Evolutionary conservation across 2,113 vertebrate species (phyloP), one percentile per base, ranked within the genome.

Genomic region (Muntiacus reevesi): DNA sequence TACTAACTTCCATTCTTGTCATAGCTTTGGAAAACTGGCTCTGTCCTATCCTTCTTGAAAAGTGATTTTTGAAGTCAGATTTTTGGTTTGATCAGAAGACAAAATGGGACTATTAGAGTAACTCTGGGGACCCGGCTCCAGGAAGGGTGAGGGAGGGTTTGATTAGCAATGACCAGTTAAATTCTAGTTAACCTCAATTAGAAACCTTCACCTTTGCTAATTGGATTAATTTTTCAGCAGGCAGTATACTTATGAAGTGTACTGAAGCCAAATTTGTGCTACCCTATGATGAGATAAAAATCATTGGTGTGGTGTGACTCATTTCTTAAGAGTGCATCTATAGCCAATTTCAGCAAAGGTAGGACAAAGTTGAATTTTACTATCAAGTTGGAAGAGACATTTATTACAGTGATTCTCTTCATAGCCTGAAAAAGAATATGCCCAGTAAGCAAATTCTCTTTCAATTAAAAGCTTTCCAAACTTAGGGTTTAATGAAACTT

Each of bases 161-260:
- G 74, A 98, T 98, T 98, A 98, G 98, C 98, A 99, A 98, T 99
- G 98, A 95, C 99, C 98, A 98, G 98, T 99, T 98, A 98, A 98
- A 98, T 99, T 99, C 98, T 98, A 98, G 98, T 99, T 99, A 99
- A 99, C 99, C 99, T 97, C 98, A 98, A 99, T 99, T 99, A 99
- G 94, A 99, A 99, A 98, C 99, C 98, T 98, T 99, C 98, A 98
- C 98, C 98, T 99, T 98, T 98, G 96, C 98, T 99, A 99, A 99
- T 98, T 98, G 98, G 98, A 98, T 99, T 98, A 98, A 99, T 99
- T 98, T 97, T 98, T 99, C 98, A 98, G 98, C 91, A 98, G 96
- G 95, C 98, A 95, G 97, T 97, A 96, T 97, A 97, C 98, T 98
- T 98, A 98, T 97, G 89, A 95, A 98, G 94, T 97, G 54, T 96